Base-by-base conservation (phyloP, 2,113 vertebrate genomes). In the Montifringilla adamsi region DNA sequence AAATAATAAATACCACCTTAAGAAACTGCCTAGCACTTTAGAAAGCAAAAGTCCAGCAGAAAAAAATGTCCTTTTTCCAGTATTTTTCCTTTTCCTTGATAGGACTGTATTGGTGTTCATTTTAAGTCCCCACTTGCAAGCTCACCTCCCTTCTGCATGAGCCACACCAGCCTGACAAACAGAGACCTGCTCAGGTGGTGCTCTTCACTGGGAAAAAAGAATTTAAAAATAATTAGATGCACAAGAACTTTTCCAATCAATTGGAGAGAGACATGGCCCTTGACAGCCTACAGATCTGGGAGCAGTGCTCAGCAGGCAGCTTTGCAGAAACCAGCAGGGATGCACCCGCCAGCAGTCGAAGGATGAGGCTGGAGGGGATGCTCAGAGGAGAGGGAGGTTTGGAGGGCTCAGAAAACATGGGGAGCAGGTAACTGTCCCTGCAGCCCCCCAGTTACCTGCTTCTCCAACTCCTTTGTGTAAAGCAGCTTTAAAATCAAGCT, bases 191-290 rank as follows among this genome's bases (percentile, higher is more conserved):
- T 97, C 95, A 97, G 96, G 89, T 96, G 94, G 68, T 72, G 69
- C 3, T 84, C 63, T 70, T 95, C 95, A 89, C 15, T 31, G 24
- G 24, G 55, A 37, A 79, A 59, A 47, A 44, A 69, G 13, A 63
- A 50, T 67, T 59, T 44, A 1, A 59, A 73, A 64, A 75, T 43
- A 73, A 89, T 86, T 28, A 74, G 11, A 77, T 58, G 76, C 91
- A 87, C 30, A 84, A 84, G 93, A 96, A 96, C 89, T 96, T 97
- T 96, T 72, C 84, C 93, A 80, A 92, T 97, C 96, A 94, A 96
- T 94, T 3, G 8, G 24, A 78, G 41, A 85, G 59, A 94, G 35
- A 89, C 73, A 47, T 19, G n/a, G 91, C 56, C 93, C 69, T 84
- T 94, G 94, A 96, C 94, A 96, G 95, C 86, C 80, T 63, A 83